Evolutionary conservation across 2,113 vertebrate genomes (phyloP), one percentile per base, ranked within the genome.

Genomic region (Motacilla tschutschensis): DNA sequence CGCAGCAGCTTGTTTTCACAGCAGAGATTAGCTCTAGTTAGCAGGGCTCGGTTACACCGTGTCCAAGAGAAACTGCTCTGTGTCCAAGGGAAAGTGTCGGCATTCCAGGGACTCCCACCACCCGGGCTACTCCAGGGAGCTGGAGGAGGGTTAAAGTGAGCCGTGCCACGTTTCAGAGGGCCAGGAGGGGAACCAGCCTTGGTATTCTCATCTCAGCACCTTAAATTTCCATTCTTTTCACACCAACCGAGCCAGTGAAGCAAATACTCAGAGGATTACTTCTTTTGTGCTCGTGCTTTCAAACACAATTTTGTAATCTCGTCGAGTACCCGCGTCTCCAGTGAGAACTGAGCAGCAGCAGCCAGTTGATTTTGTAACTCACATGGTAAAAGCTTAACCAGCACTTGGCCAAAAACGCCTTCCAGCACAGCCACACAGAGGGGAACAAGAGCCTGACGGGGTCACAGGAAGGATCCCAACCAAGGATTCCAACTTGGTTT

Each of bases 191-290:
- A 91, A 71, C 79, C 79, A 74, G 67, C 65, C 85, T 89, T 35
- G 17, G 7, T 11, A n/a, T 88, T 87, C 79, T 58, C 55, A 66
- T 24, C 83, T 88, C 84, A 58, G 94, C 87, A 94, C 95, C 95
- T 85, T 78, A 31, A 91, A 70, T 85, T 87, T 63, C 92, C 89
- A 35, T 87, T 95, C 96, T 94, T 94, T 93, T 94, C 96, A 92
- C 95, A 93, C 87, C 86, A 44, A 78, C 85, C 93, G 78, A 94
- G 91, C 72, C 92, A 83, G 80, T 58, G 79, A 84, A 93, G 95
- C 95, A 96, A 97, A 96, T 26, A 70, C 67, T 95, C 94, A 88
- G 91, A 90, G 95, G 92, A 96, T 94, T 94, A 89, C 44, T 91
- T 58, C 86, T 66, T 93, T 93, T 94, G 91, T 92, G 89, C 79